phyloP scores from a whole-genome alignment of 2,113 vertebrate genomes.

The Alces alces region DNA sequence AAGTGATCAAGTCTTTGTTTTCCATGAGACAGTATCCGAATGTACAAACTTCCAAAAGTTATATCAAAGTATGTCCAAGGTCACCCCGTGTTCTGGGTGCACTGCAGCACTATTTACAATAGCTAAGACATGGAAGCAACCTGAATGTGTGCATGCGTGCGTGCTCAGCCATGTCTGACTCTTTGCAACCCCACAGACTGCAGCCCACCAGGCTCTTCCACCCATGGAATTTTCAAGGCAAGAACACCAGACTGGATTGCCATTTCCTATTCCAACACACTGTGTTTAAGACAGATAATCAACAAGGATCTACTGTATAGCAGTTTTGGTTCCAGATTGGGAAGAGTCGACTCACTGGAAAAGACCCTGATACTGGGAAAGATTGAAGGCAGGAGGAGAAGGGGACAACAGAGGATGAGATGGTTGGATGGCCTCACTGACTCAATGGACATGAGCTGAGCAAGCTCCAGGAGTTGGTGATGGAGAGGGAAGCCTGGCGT shows the following conservation, averaged over 20 bases:
- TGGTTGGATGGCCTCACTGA: neutral
- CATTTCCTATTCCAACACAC: neutral
- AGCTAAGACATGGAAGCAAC: neutral
- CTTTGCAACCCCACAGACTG: neutral
- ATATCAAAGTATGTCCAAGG: neutral
- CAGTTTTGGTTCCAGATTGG: neutral
- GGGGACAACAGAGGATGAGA: neutral
- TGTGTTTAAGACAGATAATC: neutral
- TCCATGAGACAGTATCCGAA: neutral
- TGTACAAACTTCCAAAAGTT: neutral
- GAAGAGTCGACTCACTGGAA: neutral
- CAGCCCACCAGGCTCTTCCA: neutral
- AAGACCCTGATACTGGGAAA: neutral
- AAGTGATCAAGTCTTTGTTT: neutral
- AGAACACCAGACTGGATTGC: neutral
- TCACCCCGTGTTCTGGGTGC: neutral
- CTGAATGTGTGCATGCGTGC: neutral
- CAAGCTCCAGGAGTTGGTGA: neutral
- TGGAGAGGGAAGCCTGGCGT: neutral
- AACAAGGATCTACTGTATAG: neutral
- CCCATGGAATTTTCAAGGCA: neutral
- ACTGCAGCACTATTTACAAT: neutral
- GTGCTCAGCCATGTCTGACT: neutral
- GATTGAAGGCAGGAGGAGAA: neutral
- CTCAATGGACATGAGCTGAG: neutral